Evolutionary conservation across 2,888 invertebrate species (phyloP), one percentile per base, ranked within the genome.

Genomic region (Apomyelois bistriatella): DNA sequence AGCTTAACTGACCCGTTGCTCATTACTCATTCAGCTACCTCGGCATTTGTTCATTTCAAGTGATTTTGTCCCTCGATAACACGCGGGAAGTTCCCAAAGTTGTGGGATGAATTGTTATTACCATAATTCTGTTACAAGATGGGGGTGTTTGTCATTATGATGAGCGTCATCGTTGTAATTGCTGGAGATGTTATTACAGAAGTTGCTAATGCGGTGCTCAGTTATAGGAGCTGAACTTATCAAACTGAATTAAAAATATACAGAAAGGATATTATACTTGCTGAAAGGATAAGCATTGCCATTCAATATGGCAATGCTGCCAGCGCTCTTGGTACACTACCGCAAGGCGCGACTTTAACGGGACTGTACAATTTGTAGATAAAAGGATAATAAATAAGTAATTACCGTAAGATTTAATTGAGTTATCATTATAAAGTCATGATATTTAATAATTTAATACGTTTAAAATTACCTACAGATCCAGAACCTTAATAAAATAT

Each of bases 11-110:
- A 70, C 59, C 70, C 69, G 56, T 60, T 7, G 62, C 69, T 74
- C 79, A 78, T 81, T 78, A 79, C 67, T 74, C 74, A 82, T 79
- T 79, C 76, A 73, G 72, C 75, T 75, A 76, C 71, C 68, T 68
- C 65, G 61, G 64, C 68, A 75, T 78, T 79, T 74, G 76, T 78
- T 76, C 72, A 76, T 72, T 72, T 70, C 61, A 69, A 78, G 72
- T 72, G 73, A 76, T 79, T 77, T 63, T 63, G 68, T 73, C 71
- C 76, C 72, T 66, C 61, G 68, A 72, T 74, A 74, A 73, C 74
- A 68, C 67, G 65, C 70, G 64, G 70, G 22, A 22, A 22, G 32
- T 32, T 60, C 61, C 57, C 64, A 59, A 76, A 78, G 68, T 79
- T 79, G 69, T 53, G 69, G 71, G 70, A 72, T 71, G 72, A 75